A percentile compares a stretch with the other conserved stretches of the same genome.
Conservation (phyloP, 2,113 vertebrate genomes). For the Acrocephalus kingi region DNA sequence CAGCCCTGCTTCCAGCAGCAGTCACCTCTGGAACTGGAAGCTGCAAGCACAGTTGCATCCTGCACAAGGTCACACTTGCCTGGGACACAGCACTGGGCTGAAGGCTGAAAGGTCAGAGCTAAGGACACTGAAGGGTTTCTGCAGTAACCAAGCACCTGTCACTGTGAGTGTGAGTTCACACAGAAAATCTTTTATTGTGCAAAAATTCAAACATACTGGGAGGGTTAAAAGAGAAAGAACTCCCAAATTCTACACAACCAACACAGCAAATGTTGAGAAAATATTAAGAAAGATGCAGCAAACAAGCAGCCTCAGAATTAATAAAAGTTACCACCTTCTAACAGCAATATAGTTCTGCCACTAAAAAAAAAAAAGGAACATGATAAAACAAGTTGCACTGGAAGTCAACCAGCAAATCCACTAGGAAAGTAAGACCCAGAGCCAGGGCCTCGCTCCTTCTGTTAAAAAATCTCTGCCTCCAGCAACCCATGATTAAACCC, state of each 20-base stretch:
- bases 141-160: background rate
- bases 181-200: background rate
- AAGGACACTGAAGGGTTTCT: background rate
- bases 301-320: background rate
- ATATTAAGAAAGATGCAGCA: background rate
- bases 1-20: background rate
- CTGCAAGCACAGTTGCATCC: background rate
- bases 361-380: background rate
- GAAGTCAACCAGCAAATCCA: slow-evolving; percentile 5
- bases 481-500: slow-evolving; percentile 14
- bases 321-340: background rate
- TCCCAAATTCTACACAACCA: background rate
- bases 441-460: background rate
- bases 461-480: background rate
- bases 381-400: slow-evolving; percentile 8
- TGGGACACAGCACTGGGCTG: background rate
- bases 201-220: background rate
- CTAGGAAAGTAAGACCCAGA: background rate
- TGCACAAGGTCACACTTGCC: background rate
- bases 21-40: background rate
- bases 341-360: background rate
- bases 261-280: background rate
- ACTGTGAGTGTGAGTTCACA: background rate
- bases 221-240: background rate
- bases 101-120: background rate